Evolutionary conservation across 2,888 invertebrate genomes (phyloP), one percentile per base, ranked within the genome.

Genomic region (Hydraecia micacea): DNA sequence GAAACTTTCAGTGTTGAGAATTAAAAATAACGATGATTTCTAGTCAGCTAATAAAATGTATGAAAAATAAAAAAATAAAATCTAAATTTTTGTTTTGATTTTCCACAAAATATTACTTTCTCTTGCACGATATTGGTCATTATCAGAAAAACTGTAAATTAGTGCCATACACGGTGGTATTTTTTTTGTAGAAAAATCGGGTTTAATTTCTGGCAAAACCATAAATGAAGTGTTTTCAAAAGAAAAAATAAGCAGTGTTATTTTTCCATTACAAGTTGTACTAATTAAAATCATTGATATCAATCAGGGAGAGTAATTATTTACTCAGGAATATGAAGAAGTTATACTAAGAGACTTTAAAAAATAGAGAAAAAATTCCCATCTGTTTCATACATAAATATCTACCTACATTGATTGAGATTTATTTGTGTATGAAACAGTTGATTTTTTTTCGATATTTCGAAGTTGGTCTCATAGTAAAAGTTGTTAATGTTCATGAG

Each of bases 381-480:
- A 9, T 5, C 15, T 18, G 11, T 55, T 77, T 66, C 32, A 46
- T 18, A 18, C n/a, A 42, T 2, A 39, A 76, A 49, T 42, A 32
- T 3, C 32, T 32, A 32, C 32, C 32, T 32, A 21, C 13, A 42
- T 42, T 21, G 8, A 55, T 55, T 55, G 18, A 25, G 3, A 21
- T 11, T 21, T 21, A 74, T 74, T 74, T 46, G 36, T 58, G 9
- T 46, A 46, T 58, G 32, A 58, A 36, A 73, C 25, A 25, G 18
- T 1, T 5, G n/a, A n/a, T n/a, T 63, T 36, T 46, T 15, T 28
- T 25, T 21, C 0, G 13, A 7, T 36, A 28, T 36, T 68, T 46
- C 0, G 0, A 2, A 13, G 1, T n/a, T n/a, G 2, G 4, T n/a
- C 32, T 4, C 0, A 7, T 28, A 28, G 7, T 7, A 46, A 60